Conservation (phyloP, 2,113 vertebrate species). For the Nycticebus coucang region DNA sequence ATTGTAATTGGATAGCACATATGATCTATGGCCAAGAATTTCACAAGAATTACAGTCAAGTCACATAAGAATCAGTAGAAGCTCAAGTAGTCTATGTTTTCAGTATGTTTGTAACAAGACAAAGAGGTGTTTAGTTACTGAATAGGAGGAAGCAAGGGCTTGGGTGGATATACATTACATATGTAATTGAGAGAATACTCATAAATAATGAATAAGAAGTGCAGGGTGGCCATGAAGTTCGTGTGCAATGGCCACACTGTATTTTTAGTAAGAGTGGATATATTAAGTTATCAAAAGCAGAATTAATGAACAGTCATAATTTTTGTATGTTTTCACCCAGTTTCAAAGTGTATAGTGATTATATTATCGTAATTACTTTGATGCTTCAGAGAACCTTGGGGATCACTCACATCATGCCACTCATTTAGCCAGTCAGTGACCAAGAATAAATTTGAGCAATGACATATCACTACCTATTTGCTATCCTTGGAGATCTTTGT, state of each 20-base stretch:
- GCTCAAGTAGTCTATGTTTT: neutral
- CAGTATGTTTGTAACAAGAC: neutral
- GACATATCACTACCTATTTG: neutral
- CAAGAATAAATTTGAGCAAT: neutral
- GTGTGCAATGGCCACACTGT: too few relatives aligned
- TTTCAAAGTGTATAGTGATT: neutral
- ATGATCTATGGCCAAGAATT: neutral
- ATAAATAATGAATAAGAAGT: neutral
- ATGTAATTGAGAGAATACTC: neutral
- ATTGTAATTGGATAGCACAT: neutral
- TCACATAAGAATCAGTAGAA: neutral
- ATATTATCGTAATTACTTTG: neutral
- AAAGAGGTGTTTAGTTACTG: neutral
- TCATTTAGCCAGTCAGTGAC: neutral
- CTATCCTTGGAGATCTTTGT: neutral
- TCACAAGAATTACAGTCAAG: neutral
- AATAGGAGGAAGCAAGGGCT: neutral
- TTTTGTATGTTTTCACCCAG: neutral
- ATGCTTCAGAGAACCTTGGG: neutral
- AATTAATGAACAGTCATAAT: neutral
- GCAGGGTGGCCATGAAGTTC: too few relatives aligned
- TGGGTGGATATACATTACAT: neutral
- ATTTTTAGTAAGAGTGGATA: neutral
- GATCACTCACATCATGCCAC: neutral
- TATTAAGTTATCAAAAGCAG: neutral